A percentile compares a stretch with the other conserved stretches of the same genome.
phyloP scores from a whole-genome alignment of 2,113 vertebrate genomes.

The Rhinolophus sinicus region DNA sequence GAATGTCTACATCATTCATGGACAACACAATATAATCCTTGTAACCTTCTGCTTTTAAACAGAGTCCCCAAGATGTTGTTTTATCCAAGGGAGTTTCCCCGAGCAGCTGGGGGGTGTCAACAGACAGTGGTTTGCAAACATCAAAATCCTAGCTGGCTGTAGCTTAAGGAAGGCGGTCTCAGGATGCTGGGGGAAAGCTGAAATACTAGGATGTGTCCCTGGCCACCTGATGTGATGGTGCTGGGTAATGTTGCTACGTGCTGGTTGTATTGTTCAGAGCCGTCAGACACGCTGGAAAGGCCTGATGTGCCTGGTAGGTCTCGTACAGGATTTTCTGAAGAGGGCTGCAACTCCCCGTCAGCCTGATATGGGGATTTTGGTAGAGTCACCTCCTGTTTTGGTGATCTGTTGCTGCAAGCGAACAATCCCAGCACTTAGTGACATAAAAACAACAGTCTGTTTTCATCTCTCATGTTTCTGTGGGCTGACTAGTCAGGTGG shows the following conservation, averaged over 20 bases:
- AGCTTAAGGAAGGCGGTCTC: neutral
- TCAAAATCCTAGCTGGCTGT: neutral
- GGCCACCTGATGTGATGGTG: fast-evolving
- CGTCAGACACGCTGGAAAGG: neutral
- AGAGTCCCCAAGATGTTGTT: neutral
- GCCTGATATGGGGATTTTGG: neutral
- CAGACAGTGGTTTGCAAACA: neutral
- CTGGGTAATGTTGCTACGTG: too few species aligned
- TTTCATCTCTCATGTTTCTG: neutral
- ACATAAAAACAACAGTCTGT: neutral
- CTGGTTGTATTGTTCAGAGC: fast-evolving
- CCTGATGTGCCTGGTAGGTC: neutral
- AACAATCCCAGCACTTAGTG: neutral
- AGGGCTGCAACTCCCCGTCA: fast-evolving
- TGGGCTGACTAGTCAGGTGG: neutral
- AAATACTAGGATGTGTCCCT: fast-evolving
- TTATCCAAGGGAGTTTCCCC: neutral
- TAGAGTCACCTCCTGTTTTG: neutral
- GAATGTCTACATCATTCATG: neutral
- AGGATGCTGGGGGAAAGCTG: neutral
- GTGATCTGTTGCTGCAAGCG: neutral
- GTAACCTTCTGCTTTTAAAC: neutral
- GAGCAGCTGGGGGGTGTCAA: neutral
- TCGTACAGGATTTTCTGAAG: neutral
- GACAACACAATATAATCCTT: neutral